Conservation (phyloP, 2,113 vertebrate species). For the Zapus hudsonius region DNA sequence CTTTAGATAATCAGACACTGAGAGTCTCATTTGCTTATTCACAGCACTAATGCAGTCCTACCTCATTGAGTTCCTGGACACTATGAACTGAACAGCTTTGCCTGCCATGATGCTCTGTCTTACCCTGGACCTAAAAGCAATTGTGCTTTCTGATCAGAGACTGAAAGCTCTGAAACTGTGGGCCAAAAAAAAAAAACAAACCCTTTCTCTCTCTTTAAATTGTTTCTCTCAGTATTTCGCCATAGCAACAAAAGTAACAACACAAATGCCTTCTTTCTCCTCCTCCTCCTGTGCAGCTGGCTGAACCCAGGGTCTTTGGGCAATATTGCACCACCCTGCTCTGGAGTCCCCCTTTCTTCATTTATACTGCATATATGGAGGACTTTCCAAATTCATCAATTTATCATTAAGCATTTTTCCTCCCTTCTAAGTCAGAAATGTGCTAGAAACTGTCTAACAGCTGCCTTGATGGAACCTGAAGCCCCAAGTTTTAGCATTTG, state of each 20-base stretch:
- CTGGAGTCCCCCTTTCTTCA: neutral
- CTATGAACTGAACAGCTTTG: neutral
- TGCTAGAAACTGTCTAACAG: slow-evolving; percentile 13
- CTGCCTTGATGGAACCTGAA: neutral
- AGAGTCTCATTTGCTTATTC: neutral
- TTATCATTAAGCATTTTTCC: neutral
- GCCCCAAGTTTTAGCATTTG: neutral
- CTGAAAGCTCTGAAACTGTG: too few species aligned
- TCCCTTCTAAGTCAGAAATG: neutral
- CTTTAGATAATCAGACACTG: too few species aligned
- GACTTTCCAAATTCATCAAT: neutral
- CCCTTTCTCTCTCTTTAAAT: neutral
- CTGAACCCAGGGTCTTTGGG: neutral
- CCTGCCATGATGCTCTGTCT: too few species aligned
- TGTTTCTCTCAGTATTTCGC: too few species aligned
- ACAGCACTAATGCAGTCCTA: too few species aligned
- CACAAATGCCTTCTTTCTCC: neutral
- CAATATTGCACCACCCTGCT: neutral
- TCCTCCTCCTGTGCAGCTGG: neutral
- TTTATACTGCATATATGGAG: neutral
- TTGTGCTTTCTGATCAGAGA: neutral
- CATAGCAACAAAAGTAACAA: neutral
- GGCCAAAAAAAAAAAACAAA: neutral
- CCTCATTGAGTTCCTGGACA: neutral
- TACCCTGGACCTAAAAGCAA: neutral